A percentile compares a stretch with the other conserved stretches of the same genome.
Evolutionary conservation across 2,888 invertebrate genomes (phyloP).

Genomic region (Eupithecia subfuscata): DNA sequence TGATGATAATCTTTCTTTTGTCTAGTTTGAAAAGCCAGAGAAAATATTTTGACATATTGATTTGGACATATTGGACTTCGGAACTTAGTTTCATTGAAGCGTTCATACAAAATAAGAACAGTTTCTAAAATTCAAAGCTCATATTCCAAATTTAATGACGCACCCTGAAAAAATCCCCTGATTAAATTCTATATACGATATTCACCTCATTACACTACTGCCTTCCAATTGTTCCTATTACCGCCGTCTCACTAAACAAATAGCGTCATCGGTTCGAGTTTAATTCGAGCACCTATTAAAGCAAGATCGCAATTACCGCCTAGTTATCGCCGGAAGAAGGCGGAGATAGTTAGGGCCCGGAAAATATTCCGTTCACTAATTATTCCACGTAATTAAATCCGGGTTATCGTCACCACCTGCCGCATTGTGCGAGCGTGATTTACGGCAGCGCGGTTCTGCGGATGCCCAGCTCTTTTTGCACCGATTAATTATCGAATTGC

Average conservation of each 20-base stretch:
- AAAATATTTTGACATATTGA: too few relatives aligned
- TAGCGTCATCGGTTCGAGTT: slow-evolving; percentile 64
- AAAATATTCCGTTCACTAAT: slow-evolving; percentile 84
- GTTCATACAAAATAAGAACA: background rate
- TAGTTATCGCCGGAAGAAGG: slow-evolving; percentile 84
- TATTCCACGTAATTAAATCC: slow-evolving; percentile 85
- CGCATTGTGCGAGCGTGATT: slow-evolving; percentile 82
- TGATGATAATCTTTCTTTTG: too few relatives aligned
- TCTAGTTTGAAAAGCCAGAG: too few relatives aligned
- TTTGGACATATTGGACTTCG: too few relatives aligned
- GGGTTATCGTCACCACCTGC: slow-evolving; percentile 83
- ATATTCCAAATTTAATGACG: background rate
- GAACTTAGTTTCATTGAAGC: too few relatives aligned
- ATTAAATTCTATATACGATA: background rate
- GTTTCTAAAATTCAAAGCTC: background rate
- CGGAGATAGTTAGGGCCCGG: slow-evolving; percentile 83
- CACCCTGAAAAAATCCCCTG: background rate
- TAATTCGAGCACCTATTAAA: slow-evolving; percentile 78
- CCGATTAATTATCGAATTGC: slow-evolving; percentile 82
- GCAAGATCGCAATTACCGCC: slow-evolving; percentile 80
- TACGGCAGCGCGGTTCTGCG: slow-evolving; percentile 75
- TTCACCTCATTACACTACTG: background rate
- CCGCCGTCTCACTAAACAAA: slow-evolving; percentile 75
- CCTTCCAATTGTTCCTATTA: slow-evolving; percentile 68
- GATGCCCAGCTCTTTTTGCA: slow-evolving; percentile 78